Base-by-base conservation (phyloP, 2,888 invertebrate species). In the Myopa testacea region DNA sequence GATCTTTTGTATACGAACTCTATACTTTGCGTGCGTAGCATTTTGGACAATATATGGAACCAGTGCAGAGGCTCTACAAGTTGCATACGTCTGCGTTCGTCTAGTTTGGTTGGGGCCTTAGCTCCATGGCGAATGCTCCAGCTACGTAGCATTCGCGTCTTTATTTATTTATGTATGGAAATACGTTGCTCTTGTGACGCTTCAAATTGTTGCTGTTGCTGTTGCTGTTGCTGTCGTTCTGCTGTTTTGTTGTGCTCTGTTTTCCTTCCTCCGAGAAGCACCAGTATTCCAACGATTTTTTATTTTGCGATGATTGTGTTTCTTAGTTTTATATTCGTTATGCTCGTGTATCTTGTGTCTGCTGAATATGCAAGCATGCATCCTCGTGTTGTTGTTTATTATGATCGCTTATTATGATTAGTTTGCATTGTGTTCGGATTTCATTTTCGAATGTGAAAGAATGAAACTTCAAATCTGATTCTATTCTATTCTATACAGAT, bases 391-490 rank as follows among this genome's bases (percentile, higher is more conserved):
- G 63, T 50, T 73, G 60, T n/a, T 19, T 72, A 34, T 60, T 38
- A 5, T 8, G 38, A 14, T 38, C 45, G 50, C 73, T 10, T 50
- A 12, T 37, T 74, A n/a, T 38, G 8, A 40, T 72, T 52, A n/a
- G 5, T 60, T 62, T 63, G 26, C 62, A 26, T 58, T 40, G 60
- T 12, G 5, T n/a, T 26, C 19, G 34, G 60, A 68, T 69, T 75
- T 75, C 50, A 75, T 67, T 75, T 68, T 67, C 74, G 50, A 65
- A 75, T 38, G 40, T n/a, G 65, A 52, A 40, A 52, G 58, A 60
- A 75, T 67, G 26, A 68, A 68, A 75, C 40, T 58, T 69, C 45
- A 58, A 75, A 69, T 75, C 67, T 37, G 55, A 75, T 67, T 58
- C 26, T 19, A 26, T 6, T 6, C n/a, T 70, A 8, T 40, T 8